Base-by-base conservation (phyloP, 1,140 invertebrate genomes). In the Bactericera cockerelli region DNA sequence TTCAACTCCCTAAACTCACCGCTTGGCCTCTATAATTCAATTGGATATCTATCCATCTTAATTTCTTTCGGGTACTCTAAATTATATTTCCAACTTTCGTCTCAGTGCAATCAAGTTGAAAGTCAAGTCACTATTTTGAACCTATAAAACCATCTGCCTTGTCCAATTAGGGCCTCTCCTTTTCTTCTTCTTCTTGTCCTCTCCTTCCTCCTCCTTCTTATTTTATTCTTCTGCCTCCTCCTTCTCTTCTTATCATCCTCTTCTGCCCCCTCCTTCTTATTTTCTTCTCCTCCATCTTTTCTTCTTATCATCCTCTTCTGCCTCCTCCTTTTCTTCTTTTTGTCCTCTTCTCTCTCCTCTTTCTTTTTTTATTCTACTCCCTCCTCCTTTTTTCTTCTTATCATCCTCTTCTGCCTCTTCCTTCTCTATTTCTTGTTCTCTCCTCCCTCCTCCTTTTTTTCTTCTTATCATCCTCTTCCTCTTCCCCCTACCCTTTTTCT, bases 231-330 rank as follows among this genome's bases (percentile, higher is more conserved):
- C 53, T 59, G 49, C 60, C 61, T 57, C 39, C 33, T 61, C 65
- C 61, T 64, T 61, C 63, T 66, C 59, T 59, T 63, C 58, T 55
- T 61, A 62, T 62, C 56, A 57, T 25, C 39, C 59, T 59, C 24
- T 64, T 63, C 62, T 63, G 61, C n/a, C 39, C 59, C 58, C 24
- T 64, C 63, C 62, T 63, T 63, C n/a, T 24, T 22, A 6, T 8
- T 22, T 56, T 22, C 26, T 56, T 26, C 19, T 26, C 8, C 16
- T 24, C 10, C 26, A 6, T 28, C 22, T 10, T 16, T 16, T 22
- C 55, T 16, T 14, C 56, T 14, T n/a, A 13, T 24, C 6, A 56
- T 56, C 59, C 62, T 53, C 59, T 53, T 58, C 19, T 28, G 2
- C 56, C 61, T 49, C 22, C 26, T 24, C 25, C 39, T 57, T 61